Evolutionary conservation across 2,113 vertebrate species (phyloP), one percentile per base, ranked within the genome.

Genomic region (Tetrao urogallus): DNA sequence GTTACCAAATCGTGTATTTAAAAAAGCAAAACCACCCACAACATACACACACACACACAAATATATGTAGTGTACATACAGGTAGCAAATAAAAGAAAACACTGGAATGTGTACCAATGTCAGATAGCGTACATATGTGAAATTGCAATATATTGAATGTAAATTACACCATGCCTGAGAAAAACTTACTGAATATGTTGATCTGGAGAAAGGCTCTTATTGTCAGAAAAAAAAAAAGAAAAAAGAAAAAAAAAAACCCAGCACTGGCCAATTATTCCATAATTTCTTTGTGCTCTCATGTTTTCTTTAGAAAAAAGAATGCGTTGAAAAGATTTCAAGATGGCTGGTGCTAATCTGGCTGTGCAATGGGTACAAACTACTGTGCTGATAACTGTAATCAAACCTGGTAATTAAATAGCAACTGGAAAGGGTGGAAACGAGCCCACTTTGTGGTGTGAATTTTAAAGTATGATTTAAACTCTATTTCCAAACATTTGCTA

Each of bases 321-420:
- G 5, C 30, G 8, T 66, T 73, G 78, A 89, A 36, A 70, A 82
- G 5, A 19, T 64, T 88, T 27, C 32, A 63, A 77, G 78, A 28
- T 86, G 34, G 52, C 7, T 67, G 81, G 47, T 75, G 63, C 8
- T 58, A 76, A 89, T 65, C 18, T 70, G 10, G 2, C 11, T 58
- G 45, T 82, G 18, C n/a, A n/a, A 20, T 14, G 28, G 24, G 8
- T 76, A 13, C 27, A 48, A 65, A 57, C n/a, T 15, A 71, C 67
- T 77, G 47, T 65, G 64, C 61, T 77, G 85, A 32, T 82, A 10
- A 1, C 52, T 88, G 57, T 88, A 92, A 91, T 90, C 75, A 83
- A 90, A 74, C 10, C 30, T 57, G 13, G 5, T 81, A 86, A 94
- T 94, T 92, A 96, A 94, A 83, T 47, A 76, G 80, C 32, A 65